These are phyloP conservation scores for Gorsachius magnificus DNA, from an alignment of 2,797 vertebrate species.

Conservation along the genomic window DNA sequence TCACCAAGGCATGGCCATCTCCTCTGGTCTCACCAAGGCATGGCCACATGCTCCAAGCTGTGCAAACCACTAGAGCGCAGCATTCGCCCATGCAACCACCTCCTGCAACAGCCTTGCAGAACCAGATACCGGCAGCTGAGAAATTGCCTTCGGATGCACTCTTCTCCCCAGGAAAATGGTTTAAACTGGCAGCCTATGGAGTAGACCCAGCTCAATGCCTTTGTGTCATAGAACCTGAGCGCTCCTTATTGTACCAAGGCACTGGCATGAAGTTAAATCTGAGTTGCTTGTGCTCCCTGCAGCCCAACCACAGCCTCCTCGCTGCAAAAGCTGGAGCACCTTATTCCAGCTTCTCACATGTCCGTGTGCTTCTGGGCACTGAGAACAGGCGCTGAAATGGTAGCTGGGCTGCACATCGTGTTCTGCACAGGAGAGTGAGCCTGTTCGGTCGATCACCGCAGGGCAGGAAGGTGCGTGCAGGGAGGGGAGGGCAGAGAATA, in stretches of 20 bases:
- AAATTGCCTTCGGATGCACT: neutral
- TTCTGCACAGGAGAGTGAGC: neutral
- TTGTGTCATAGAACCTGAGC: neutral
- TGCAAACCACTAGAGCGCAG: slow-evolving; percentile 28
- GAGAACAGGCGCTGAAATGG: accelerated
- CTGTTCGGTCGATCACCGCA: accelerated
- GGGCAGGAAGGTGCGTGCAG: neutral
- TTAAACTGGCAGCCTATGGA: neutral
- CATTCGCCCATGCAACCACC: neutral
- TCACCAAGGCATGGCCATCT: accelerated
- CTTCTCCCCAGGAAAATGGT: neutral
- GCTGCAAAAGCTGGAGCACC: neutral
- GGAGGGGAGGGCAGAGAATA: neutral
- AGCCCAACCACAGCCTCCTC: neutral
- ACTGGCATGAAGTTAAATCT: neutral
- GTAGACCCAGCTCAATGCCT: neutral
- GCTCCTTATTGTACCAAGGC: neutral
- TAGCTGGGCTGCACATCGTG: neutral
- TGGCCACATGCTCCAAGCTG: too few species aligned
- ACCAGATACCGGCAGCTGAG: accelerated
- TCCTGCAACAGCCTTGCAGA: neutral
- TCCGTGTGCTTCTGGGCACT: neutral
- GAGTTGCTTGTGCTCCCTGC: neutral
- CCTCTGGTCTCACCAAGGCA: neutral
- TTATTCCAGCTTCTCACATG: neutral